These are phyloP conservation scores for Apus apus DNA, from an alignment of 2,113 vertebrate species.

Conservation along the genomic window DNA sequence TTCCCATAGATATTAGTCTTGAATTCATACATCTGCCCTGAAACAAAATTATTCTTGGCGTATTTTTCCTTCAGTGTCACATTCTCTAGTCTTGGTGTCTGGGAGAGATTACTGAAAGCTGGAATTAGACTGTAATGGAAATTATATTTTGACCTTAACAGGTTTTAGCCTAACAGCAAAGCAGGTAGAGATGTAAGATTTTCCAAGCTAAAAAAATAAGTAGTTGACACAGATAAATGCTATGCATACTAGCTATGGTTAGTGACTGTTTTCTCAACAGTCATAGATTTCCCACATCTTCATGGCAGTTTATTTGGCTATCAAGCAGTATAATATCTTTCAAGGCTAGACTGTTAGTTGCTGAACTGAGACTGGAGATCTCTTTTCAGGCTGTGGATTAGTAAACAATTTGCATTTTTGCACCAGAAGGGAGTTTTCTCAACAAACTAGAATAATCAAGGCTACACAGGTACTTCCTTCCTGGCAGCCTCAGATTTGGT, in stretches of 20 bases:
- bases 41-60: no score
- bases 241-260: not conserved
- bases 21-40: no score
- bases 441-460: not conserved
- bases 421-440: not conserved
- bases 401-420: not conserved
- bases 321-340: not conserved
- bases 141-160: not conserved
- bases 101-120: not conserved
- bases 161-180: not conserved
- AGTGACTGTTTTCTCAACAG: not conserved
- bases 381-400: not conserved
- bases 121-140: not conserved
- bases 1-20: no score
- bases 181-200: not conserved
- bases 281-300: not conserved
- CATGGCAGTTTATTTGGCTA: not conserved
- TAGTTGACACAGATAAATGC: not conserved
- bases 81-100: not conserved
- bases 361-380: not conserved
- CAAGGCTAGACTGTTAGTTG: not conserved
- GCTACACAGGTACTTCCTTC: not conserved
- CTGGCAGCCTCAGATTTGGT: not conserved
- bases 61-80: not conserved
- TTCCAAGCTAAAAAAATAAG: not conserved